These are phyloP conservation scores for Xanthia icteritia DNA, from an alignment of 2,888 invertebrate species.

Conservation along the genomic window DNA sequence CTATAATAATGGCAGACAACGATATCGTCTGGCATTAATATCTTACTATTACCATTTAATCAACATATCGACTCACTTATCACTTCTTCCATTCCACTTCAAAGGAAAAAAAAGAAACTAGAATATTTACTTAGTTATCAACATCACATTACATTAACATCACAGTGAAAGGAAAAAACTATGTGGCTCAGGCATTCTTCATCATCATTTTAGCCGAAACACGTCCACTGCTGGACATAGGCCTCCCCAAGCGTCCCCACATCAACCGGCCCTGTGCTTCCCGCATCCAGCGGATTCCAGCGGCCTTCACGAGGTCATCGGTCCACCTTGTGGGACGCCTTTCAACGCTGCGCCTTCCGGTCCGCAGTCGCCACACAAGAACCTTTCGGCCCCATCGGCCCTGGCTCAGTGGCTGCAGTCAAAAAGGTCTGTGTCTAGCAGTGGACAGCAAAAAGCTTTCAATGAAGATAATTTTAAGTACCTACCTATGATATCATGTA, in stretches of 20 bases:
- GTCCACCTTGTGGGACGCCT: background rate
- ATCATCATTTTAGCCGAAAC: background rate
- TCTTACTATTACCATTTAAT: constrained; percentile 24
- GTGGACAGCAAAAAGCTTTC: background rate
- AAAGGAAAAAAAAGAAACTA: background rate
- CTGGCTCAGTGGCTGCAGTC: background rate
- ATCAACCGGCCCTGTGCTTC: background rate
- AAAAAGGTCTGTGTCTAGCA: too few species aligned
- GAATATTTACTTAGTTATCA: background rate
- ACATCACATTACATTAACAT: background rate
- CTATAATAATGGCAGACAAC: background rate
- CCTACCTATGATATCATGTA: background rate
- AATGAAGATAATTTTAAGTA: background rate
- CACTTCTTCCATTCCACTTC: background rate
- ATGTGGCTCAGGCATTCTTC: background rate
- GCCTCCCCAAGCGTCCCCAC: background rate
- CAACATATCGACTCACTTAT: constrained; percentile 14
- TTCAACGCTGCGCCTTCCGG: background rate
- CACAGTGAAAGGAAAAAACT: background rate
- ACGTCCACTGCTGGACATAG: background rate
- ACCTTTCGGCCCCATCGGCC: background rate
- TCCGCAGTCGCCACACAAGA: background rate
- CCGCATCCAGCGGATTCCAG: background rate
- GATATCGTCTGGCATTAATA: constrained; percentile 5
- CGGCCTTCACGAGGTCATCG: background rate